Conservation (phyloP, 2,113 vertebrate species). For the Neolamprologus sp. region DNA sequence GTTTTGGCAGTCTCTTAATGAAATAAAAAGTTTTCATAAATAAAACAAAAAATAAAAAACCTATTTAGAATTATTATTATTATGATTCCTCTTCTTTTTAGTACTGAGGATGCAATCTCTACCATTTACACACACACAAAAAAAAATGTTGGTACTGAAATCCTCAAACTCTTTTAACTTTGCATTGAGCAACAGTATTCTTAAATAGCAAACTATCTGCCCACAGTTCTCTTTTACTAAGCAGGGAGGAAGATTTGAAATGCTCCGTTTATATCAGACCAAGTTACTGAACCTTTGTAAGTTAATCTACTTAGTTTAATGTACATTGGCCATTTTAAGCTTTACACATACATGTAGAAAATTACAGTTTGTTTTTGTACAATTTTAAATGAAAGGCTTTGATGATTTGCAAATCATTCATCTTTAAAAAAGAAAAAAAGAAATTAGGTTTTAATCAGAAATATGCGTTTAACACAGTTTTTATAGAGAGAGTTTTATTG, state of each 20-base stretch:
- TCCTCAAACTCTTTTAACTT: not conserved
- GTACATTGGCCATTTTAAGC: not conserved
- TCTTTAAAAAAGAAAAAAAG: not conserved
- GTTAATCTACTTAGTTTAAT: not conserved
- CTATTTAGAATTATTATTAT: not conserved
- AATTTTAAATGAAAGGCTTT: not conserved
- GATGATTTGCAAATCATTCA: not conserved
- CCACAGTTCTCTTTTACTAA: not conserved
- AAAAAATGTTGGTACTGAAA: not conserved
- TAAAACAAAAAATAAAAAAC: not conserved
- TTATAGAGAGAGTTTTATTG: not conserved
- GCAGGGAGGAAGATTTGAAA: not conserved
- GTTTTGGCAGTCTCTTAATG: not conserved
- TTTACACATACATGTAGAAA: not conserved
- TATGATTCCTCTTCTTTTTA: not conserved
- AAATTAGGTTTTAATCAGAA: not conserved
- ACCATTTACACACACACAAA: not conserved
- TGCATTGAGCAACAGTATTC: not conserved
- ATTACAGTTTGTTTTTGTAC: not conserved
- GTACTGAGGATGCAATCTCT: not conserved
- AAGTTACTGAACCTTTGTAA: not conserved
- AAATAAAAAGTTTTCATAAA: not conserved
- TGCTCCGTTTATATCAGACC: not conserved
- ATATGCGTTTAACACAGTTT: not conserved
- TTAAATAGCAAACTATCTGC: not conserved